Conservation (phyloP, 2,113 vertebrate genomes). For the Saccopteryx leptura region DNA sequence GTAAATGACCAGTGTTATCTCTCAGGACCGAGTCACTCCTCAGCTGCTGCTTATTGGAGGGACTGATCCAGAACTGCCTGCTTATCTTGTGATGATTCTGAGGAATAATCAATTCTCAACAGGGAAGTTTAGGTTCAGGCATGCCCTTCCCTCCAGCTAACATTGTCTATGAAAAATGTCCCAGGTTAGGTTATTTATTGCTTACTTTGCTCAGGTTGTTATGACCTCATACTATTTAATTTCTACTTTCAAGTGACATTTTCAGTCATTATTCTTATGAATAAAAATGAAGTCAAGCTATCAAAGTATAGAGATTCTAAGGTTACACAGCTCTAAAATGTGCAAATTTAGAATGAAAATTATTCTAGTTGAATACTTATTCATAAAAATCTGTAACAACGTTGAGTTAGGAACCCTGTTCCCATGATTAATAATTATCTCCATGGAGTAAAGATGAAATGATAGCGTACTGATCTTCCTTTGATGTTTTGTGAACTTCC, state of each 20-base stretch:
- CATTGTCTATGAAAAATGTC: neutral
- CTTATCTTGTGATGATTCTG: neutral
- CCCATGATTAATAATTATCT: neutral
- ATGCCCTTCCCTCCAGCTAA: neutral
- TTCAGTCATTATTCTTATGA: neutral
- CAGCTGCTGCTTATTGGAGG: neutral
- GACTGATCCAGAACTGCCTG: neutral
- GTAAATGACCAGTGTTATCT: neutral
- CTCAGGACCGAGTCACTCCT: neutral
- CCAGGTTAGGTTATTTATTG: neutral
- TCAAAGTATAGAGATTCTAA: neutral
- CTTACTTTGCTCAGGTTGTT: neutral
- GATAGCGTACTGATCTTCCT: neutral
- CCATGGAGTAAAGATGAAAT: neutral
- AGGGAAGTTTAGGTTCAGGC: neutral
- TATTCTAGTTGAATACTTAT: neutral
- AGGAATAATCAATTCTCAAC: neutral
- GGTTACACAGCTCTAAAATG: neutral
- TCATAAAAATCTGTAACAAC: neutral
- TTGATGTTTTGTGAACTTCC: neutral
- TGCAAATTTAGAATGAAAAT: neutral
- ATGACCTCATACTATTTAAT: neutral
- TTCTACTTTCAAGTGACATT: neutral
- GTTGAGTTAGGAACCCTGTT: neutral
- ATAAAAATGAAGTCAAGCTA: slow-evolving; percentile 24